Conservation (phyloP, 1,140 invertebrate genomes). For the Gryllus bimaculatus region DNA sequence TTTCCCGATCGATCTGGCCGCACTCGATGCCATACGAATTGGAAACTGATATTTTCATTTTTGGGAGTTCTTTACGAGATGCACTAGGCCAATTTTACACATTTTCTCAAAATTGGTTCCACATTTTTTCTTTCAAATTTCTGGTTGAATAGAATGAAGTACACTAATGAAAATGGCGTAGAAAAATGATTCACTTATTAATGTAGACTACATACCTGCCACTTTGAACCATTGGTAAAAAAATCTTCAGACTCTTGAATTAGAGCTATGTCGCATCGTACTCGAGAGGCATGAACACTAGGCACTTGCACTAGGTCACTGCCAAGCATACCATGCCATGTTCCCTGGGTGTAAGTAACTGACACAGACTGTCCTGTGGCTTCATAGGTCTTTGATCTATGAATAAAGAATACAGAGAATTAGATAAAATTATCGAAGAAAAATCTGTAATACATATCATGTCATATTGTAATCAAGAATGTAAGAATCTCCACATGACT, state of each 20-base stretch:
- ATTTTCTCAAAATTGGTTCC: no score
- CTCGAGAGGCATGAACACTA: background rate
- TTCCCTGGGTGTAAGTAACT: constrained; percentile 17
- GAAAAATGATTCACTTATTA: no score
- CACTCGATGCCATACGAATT: no score
- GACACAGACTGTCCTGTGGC: background rate
- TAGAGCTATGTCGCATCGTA: constrained; percentile 12
- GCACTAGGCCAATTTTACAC: no score
- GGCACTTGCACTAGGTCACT: constrained; percentile 14
- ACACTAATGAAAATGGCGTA: no score
- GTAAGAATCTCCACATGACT: no score
- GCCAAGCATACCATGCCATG: constrained; percentile 13
- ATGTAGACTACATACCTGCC: constrained; percentile 8
- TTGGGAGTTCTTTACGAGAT: no score
- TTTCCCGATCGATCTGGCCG: no score
- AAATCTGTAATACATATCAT: background rate
- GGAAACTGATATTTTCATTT: no score
- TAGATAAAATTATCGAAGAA: background rate
- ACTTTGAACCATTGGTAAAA: constrained; percentile 13
- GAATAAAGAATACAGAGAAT: background rate
- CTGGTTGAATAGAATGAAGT: no score
- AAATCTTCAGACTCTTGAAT: constrained; percentile 15
- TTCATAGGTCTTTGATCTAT: constrained; percentile 14
- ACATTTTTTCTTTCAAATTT: no score
- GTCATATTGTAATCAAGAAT: no score